Evolutionary conservation across 2,888 invertebrate species (phyloP).

Genomic region (Parthenolecanium corni): DNA sequence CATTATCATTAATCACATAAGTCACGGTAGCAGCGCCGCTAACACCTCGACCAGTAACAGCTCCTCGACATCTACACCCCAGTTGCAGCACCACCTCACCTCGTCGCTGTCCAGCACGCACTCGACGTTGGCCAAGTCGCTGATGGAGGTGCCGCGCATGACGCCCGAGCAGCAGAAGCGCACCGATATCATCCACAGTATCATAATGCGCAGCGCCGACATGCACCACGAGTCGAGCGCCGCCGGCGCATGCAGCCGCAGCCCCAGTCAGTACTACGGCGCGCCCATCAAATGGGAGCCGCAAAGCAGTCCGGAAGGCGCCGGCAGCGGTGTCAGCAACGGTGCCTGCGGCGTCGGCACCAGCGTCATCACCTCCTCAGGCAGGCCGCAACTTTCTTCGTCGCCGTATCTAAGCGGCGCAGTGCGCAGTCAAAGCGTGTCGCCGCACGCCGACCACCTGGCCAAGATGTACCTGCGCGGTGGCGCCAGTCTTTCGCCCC

Average conservation of each 20-base stretch:
- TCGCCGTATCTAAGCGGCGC: conserved; percentile 41
- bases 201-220: conserved; percentile 66
- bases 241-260: conserved; percentile 39
- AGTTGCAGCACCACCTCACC: conserved; percentile 43
- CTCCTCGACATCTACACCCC: conserved; percentile 34
- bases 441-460: conserved; percentile 32
- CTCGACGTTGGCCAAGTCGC: conserved; percentile 75
- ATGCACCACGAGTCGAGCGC: conserved; percentile 41
- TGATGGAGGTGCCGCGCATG: conserved; percentile 89
- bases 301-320: conserved; percentile 31
- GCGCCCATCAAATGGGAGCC: conserved; percentile 30
- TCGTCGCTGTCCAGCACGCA: conserved; percentile 71
- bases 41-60: conserved; percentile 38
- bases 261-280: conserved; percentile 2
- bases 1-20: conserved; percentile 40
- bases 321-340: no score
- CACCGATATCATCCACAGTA: conserved; percentile 83
- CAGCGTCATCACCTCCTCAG: conserved; percentile 52
- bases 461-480: conserved; percentile 22
- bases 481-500: background rate
- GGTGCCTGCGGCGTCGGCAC: conserved; percentile 41
- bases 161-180: conserved; percentile 85
- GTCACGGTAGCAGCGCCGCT: conserved; percentile 13
- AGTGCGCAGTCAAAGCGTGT: conserved; percentile 39
- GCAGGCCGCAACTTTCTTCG: conserved; percentile 33